Conservation (phyloP, 2,888 invertebrate genomes). For the Drosophila borborema region DNA sequence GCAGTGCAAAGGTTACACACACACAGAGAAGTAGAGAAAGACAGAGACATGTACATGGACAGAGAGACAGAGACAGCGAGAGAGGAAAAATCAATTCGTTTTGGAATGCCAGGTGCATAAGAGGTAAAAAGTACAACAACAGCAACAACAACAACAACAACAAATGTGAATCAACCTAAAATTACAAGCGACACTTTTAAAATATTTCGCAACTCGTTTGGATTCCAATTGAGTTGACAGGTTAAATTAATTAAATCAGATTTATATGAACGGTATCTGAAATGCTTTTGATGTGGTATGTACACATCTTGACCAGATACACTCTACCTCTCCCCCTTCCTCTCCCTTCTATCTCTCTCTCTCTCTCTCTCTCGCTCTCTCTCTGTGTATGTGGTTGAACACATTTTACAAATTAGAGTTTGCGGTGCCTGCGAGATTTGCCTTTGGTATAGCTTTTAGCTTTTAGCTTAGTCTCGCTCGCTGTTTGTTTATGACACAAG, state of each 20-base stretch:
- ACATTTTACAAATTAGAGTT: slow-evolving; percentile 73
- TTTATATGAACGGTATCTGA: slow-evolving; percentile 50
- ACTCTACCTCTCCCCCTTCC: no score
- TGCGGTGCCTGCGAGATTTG: slow-evolving; percentile 60
- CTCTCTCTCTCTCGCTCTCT: neutral
- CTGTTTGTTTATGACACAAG: slow-evolving; percentile 73
- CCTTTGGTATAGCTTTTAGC: slow-evolving; percentile 25
- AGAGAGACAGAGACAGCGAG: slow-evolving; percentile 1
- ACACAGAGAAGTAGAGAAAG: slow-evolving; percentile 18
- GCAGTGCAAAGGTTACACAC: slow-evolving; percentile 60
- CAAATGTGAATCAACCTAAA: slow-evolving; percentile 17
- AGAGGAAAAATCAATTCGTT: slow-evolving; percentile 50
- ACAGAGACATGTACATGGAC: neutral
- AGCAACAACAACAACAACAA: neutral
- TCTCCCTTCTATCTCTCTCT: no score
- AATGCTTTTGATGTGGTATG: slow-evolving; percentile 17
- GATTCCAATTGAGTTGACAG: slow-evolving; percentile 51
- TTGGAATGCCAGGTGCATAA: slow-evolving; percentile 33
- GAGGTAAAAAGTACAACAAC: neutral
- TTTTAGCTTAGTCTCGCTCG: slow-evolving; percentile 15
- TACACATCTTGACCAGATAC: slow-evolving; percentile 5
- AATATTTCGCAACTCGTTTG: slow-evolving; percentile 21
- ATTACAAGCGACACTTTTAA: slow-evolving; percentile 9
- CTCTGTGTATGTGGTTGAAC: slow-evolving; percentile 37
- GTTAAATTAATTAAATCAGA: slow-evolving; percentile 66